A percentile compares a stretch with the other conserved stretches of the same genome.
These are phyloP conservation scores for Ceriagrion tenellum DNA, from an alignment of 2,888 invertebrate genomes.

Conservation along the genomic window DNA sequence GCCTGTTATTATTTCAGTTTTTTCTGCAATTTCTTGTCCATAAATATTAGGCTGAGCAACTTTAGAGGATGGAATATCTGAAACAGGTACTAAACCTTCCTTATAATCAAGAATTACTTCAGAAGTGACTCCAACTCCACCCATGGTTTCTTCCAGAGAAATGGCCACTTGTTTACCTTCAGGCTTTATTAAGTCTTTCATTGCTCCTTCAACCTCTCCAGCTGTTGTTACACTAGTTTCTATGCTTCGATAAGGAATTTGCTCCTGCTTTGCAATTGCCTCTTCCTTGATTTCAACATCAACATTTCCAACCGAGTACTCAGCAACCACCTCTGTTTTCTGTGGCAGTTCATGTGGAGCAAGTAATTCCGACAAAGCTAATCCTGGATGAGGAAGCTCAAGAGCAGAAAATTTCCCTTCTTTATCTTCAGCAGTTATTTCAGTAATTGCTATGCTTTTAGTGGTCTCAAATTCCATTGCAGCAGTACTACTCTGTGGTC, in stretches of 20 bases:
- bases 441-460: slow-evolving; percentile 73
- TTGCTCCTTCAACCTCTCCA: slow-evolving; percentile 70
- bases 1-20: slow-evolving; percentile 79
- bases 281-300: slow-evolving; percentile 77
- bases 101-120: slow-evolving; percentile 81
- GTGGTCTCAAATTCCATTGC: slow-evolving; percentile 72
- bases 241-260: slow-evolving; percentile 71
- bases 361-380: slow-evolving; percentile 75
- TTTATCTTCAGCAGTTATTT: slow-evolving; percentile 74
- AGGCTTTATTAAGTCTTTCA: slow-evolving; percentile 46
- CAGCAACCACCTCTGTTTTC: slow-evolving; percentile 52
- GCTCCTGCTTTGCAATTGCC: slow-evolving; percentile 70
- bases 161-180: slow-evolving; percentile 28
- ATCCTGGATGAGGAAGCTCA: slow-evolving; percentile 72
- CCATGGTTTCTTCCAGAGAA: slow-evolving; percentile 45
- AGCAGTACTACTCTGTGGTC: slow-evolving; percentile 73
- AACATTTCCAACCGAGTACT: slow-evolving; percentile 73
- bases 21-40: slow-evolving; percentile 80
- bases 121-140: slow-evolving; percentile 76
- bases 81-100: slow-evolving; percentile 77
- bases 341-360: slow-evolving; percentile 39
- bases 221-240: slow-evolving; percentile 71
- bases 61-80: slow-evolving; percentile 77
- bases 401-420: slow-evolving; percentile 71
- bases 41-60: slow-evolving; percentile 78